Conservation (phyloP, 2,888 invertebrate species). For the Xestia xanthographa region DNA sequence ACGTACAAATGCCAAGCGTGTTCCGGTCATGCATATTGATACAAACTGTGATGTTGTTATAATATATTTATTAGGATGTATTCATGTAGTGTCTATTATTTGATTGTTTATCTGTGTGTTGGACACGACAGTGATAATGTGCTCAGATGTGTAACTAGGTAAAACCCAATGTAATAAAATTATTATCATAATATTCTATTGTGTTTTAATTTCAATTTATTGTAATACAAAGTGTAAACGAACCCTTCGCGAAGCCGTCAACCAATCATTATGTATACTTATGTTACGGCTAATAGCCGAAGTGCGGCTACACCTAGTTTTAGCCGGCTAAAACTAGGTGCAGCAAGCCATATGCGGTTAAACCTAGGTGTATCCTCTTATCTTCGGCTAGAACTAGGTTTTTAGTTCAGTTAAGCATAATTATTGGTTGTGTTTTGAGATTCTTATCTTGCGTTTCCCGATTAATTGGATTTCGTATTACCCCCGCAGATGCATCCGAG, state of each 20-base stretch:
- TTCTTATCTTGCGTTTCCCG: too few species aligned
- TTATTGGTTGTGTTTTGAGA: too few species aligned
- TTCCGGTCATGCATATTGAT: constrained; percentile 74
- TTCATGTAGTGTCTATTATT: constrained; percentile 68
- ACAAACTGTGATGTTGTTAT: constrained; percentile 85
- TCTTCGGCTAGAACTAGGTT: too few species aligned
- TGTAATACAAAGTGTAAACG: not conserved
- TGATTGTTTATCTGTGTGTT: constrained; percentile 76
- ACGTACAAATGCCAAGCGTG: constrained; percentile 56
- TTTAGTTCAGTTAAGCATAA: too few species aligned
- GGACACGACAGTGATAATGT: constrained; percentile 84
- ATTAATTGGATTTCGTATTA: too few species aligned
- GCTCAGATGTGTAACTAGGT: constrained; percentile 82
- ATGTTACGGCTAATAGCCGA: too few species aligned
- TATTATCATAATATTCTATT: constrained; percentile 42
- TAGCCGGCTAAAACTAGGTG: too few species aligned
- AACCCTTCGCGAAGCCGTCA: not conserved
- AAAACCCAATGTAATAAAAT: constrained; percentile 56
- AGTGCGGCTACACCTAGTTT: too few species aligned
- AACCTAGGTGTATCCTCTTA: too few species aligned
- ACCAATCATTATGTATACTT: not conserved
- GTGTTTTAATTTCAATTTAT: constrained; percentile 18
- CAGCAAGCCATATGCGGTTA: too few species aligned
- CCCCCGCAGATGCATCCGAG: too few species aligned
- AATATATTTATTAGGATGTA: constrained; percentile 78